Evolutionary conservation across 2,888 invertebrate genomes (phyloP).

Genomic region (Campopleginae sp.): DNA sequence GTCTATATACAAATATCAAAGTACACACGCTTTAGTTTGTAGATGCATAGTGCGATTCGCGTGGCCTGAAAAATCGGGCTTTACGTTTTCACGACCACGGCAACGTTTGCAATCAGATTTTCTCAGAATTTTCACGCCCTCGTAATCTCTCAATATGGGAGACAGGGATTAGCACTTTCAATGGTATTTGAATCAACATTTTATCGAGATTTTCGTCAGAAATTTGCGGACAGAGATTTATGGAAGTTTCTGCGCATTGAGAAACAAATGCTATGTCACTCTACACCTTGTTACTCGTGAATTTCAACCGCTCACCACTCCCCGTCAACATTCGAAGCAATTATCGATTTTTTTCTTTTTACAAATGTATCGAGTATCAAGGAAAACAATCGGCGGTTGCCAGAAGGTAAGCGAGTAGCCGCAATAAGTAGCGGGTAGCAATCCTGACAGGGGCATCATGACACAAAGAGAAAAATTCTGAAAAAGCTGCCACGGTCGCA

Average conservation of each 20-base stretch:
- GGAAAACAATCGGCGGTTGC: neutral
- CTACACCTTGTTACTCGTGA: neutral
- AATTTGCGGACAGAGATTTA: no score
- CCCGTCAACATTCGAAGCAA: neutral
- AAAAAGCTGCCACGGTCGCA: no score
- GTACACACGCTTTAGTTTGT: neutral
- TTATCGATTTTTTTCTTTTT: neutral
- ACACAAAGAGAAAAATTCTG: no score
- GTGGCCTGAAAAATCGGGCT: constrained; percentile 72
- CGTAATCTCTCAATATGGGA: neutral
- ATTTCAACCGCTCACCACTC: neutral
- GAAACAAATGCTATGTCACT: neutral
- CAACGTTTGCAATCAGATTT: neutral
- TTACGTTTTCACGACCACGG: constrained; percentile 62
- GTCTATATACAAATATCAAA: constrained; percentile 1
- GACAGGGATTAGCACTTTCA: neutral
- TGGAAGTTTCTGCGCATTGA: neutral
- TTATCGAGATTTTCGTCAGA: no score
- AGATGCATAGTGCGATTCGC: neutral
- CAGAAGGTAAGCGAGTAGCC: neutral
- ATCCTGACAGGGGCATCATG: neutral
- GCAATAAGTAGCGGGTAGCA: neutral
- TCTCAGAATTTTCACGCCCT: constrained; percentile 1
- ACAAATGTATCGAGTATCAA: neutral
- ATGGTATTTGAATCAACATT: neutral